Evolutionary conservation across 2,113 vertebrate genomes (phyloP).

Genomic region (Arenaria interpres): DNA sequence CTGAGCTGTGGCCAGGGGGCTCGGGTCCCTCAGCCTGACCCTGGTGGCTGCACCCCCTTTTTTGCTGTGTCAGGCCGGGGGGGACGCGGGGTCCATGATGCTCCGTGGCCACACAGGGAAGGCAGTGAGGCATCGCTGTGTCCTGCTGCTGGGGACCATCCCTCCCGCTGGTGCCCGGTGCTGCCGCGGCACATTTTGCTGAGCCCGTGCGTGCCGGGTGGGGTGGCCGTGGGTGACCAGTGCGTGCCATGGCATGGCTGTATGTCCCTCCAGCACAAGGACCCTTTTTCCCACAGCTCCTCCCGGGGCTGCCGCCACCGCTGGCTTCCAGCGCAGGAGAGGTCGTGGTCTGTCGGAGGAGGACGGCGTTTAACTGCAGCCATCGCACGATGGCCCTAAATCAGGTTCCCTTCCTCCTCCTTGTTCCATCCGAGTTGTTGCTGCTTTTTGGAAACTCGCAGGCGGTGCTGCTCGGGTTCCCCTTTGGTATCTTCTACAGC

Average conservation of each 20-base stretch:
- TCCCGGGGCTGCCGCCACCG: neutral
- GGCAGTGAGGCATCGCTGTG: accelerated
- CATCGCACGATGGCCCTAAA: accelerated
- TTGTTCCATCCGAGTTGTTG: neutral
- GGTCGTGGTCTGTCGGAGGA: accelerated
- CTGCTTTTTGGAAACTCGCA: neutral
- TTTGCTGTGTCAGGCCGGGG: neutral
- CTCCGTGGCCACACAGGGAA: accelerated
- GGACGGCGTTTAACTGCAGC: neutral
- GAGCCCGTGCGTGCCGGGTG: accelerated
- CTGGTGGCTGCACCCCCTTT: accelerated
- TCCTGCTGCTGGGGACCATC: neutral
- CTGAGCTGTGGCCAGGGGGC: neutral
- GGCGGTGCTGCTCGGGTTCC: neutral
- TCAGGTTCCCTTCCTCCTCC: neutral
- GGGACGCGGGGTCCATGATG: neutral
- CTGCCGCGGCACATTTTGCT: neutral
- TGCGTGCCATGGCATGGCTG: accelerated
- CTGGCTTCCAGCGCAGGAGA: accelerated
- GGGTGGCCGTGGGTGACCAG: accelerated
- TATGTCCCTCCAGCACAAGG: neutral
- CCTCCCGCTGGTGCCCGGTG: neutral
- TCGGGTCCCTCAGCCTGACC: neutral
- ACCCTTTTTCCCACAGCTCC: neutral
- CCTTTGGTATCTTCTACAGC: neutral